phyloP scores from a whole-genome alignment of 1,140 invertebrate genomes.

The Eurosta solidaginis region DNA sequence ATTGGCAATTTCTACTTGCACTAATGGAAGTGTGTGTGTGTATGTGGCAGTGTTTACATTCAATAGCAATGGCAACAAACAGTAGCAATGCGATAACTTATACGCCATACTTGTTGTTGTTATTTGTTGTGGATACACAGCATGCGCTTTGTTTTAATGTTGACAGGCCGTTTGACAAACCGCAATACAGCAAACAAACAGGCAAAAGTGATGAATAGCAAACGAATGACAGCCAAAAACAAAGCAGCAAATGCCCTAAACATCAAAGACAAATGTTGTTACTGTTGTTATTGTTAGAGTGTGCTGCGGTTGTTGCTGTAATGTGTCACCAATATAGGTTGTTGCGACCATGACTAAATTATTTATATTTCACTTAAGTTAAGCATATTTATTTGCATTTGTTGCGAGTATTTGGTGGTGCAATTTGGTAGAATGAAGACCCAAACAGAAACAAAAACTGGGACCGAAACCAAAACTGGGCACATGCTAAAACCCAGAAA shows the following conservation, averaged over 20 bases:
- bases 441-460: no score
- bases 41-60: neutral
- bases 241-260: neutral
- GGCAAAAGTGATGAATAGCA: neutral
- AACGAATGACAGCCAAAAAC: neutral
- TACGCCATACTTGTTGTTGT: neutral
- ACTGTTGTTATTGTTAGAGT: neutral
- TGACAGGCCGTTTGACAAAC: conserved; percentile 20
- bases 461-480: no score
- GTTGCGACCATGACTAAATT: conserved; percentile 18
- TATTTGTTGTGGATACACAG: neutral
- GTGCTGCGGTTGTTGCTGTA: neutral
- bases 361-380: neutral
- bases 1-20: neutral
- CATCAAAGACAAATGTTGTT: neutral
- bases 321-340: neutral
- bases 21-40: neutral
- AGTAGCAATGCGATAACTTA: neutral
- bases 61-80: neutral
- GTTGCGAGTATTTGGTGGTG: neutral
- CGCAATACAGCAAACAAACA: conserved; percentile 10
- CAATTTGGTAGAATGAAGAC: no score
- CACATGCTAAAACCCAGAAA: no score
- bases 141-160: neutral
- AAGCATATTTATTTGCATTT: neutral